phyloP scores from a whole-genome alignment of 2,113 vertebrate species.

The Pangasianodon gigas region DNA sequence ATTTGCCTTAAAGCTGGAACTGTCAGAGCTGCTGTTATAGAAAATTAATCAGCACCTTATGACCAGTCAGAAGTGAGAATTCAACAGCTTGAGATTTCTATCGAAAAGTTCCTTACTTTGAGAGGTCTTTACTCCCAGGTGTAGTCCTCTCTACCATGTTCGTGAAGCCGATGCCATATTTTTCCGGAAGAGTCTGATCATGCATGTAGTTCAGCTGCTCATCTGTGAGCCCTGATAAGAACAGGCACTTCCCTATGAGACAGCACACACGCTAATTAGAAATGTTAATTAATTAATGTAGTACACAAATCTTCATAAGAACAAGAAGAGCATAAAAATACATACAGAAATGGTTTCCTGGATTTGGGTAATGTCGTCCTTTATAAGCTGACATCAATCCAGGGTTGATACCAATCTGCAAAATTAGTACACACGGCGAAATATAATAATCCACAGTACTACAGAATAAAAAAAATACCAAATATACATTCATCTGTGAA shows the following conservation, averaged over 20 bases:
- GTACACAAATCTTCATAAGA: conserved; percentile 5
- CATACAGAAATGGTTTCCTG: conserved; percentile 99
- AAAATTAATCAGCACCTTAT: neutral
- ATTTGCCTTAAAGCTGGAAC: neutral
- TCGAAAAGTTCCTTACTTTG: conserved; percentile 74
- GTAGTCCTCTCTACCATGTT: conserved; percentile 99
- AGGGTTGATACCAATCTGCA: conserved; percentile 96
- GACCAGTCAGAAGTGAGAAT: neutral
- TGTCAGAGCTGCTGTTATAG: neutral
- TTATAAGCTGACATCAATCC: conserved; percentile 96
- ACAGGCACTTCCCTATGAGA: conserved; percentile 92
- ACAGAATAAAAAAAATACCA: neutral
- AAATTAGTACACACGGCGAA: conserved; percentile 44
- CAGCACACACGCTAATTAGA: neutral
- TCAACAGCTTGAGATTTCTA: neutral
- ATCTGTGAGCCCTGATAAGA: conserved; percentile 90
- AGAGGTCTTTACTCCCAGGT: conserved; percentile 96
- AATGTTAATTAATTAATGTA: neutral
- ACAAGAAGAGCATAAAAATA: conserved; percentile 45
- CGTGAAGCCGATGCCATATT: conserved; percentile 94
- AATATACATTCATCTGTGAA: neutral
- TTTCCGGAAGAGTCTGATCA: conserved; percentile 88
- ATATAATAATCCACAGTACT: neutral
- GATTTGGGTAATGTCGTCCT: conserved; percentile 97
- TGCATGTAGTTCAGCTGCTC: conserved; percentile 90